Base-by-base conservation (phyloP, 2,888 invertebrate genomes). In the Acrobasis repandana region DNA sequence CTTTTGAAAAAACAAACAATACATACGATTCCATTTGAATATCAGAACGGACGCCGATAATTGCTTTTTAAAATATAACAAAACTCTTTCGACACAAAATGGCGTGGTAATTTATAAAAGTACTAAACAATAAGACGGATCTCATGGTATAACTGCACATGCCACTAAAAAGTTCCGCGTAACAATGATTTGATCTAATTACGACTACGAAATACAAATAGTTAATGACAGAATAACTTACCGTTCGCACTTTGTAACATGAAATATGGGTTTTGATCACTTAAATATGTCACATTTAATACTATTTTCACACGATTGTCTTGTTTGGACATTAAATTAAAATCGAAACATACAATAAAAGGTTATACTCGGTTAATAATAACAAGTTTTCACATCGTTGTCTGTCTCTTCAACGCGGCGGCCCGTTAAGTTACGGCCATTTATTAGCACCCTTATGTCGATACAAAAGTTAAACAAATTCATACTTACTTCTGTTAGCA, bases 71-170 rank as follows among this genome's bases (percentile, higher is more conserved):
- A 71, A 74, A 74, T 65, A 67, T 64, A 38, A 63, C 65, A 69
- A 67, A 66, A 63, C 67, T 72, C 58, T 59, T 66, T 14, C 5
- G 43, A 43, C 43, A 43, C 86, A 89, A 89, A 89, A 89, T 89
- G 88, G 88, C 89, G 88, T 78, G 78, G 77, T 77, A 69, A 80
- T 80, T 77, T 73, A 75, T 78, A 80, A 84, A 77, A 76, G 73
- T 76, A 75, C 74, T 79, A 82, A 85, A 87, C 88, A 88, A 88
- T 87, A 85, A 78, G 69, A 71, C 67, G 74, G 78, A 80, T 86
- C 88, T 81, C 85, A 80, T 73, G 79, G 83, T 86, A 88, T 88
- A 89, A 88, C 87, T 86, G 87, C 89, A 90, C 89, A 89, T 85
- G 86, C 83, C 69, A 80, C 75, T 80, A 79, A 80, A 80, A 82